phyloP scores from a whole-genome alignment of 2,888 invertebrate species.

The Ashinkailepas kermadecensis region DNA sequence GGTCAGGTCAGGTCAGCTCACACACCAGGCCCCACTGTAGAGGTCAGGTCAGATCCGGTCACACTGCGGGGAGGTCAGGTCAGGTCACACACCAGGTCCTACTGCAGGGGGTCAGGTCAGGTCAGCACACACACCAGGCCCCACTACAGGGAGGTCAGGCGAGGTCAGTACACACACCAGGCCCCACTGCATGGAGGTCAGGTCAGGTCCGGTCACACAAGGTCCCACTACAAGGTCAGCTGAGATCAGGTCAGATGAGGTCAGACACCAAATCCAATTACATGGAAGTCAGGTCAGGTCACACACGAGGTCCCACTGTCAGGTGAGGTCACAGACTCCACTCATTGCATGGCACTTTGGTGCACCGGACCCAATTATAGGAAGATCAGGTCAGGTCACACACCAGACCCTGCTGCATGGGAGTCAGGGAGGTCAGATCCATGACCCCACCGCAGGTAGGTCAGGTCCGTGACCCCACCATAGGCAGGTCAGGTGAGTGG shows the following conservation, averaged over 20 bases:
- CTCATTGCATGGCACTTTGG: too few relatives aligned
- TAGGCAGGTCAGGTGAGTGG: too few relatives aligned
- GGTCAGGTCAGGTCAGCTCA: not conserved
- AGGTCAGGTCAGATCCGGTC: too few relatives aligned
- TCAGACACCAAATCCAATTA: not conserved
- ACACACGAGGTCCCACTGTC: not conserved
- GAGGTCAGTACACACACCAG: not conserved
- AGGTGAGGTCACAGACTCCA: not conserved
- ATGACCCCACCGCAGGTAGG: too few relatives aligned
- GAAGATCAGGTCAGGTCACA: not conserved
- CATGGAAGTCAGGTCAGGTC: not conserved
- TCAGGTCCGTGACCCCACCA: too few relatives aligned
- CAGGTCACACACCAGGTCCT: too few relatives aligned
- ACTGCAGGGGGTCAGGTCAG: not conserved
- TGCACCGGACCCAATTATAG: too few relatives aligned
- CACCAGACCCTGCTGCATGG: not conserved
- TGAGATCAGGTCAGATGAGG: not conserved
- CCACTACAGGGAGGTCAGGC: not conserved
- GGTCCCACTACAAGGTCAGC: too few relatives aligned
- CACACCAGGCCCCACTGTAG: not conserved
- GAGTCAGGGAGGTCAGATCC: too few relatives aligned
- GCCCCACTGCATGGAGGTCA: not conserved
- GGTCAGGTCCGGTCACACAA: too few relatives aligned
- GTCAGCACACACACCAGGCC: not conserved
- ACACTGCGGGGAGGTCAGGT: too few relatives aligned